phyloP scores from a whole-genome alignment of 2,888 invertebrate species.

The Caenorhabditis becei region DNA sequence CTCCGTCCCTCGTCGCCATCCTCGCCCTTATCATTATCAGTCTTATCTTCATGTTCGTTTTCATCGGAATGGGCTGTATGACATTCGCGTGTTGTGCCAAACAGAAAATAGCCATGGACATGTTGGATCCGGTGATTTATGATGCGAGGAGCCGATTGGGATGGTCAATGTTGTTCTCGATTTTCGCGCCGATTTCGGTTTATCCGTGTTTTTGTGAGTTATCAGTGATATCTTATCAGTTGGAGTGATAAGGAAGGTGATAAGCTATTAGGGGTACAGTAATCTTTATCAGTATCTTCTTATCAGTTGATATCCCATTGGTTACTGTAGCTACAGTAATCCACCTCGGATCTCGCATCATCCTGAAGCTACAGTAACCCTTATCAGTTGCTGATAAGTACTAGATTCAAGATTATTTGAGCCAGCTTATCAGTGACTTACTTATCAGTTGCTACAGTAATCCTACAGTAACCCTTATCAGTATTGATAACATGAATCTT shows the following conservation, averaged over 20 bases:
- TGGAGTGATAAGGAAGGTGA: not conserved
- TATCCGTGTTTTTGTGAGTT: conserved; percentile 59
- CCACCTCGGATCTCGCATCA: no score
- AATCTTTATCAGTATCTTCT: not conserved
- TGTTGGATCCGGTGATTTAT: conserved; percentile 65
- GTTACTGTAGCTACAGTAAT: no score
- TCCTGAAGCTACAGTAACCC: no score
- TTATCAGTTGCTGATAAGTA: no score
- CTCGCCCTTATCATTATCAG: conserved; percentile 56
- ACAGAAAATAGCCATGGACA: conserved; percentile 53
- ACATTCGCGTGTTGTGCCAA: conserved; percentile 58
- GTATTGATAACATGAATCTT: not conserved
- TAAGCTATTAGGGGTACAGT: no score
- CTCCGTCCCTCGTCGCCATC: conserved; percentile 52
- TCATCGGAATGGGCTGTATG: conserved; percentile 60
- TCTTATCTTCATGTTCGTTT: conserved; percentile 37
- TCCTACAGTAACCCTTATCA: no score
- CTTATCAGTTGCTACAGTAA: no score
- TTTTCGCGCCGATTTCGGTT: conserved; percentile 42
- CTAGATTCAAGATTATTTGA: no score
- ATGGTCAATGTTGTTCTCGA: conserved; percentile 61
- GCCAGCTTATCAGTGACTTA: not conserved
- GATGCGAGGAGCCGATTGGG: conserved; percentile 62
- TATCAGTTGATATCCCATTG: not conserved
- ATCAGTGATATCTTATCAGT: no score